Percentiles rank a stretch among this genome's conserved stretches.
Evolutionary conservation across 1,140 invertebrate species (phyloP).

Genomic region (Leptinotarsa undecemlineata): DNA sequence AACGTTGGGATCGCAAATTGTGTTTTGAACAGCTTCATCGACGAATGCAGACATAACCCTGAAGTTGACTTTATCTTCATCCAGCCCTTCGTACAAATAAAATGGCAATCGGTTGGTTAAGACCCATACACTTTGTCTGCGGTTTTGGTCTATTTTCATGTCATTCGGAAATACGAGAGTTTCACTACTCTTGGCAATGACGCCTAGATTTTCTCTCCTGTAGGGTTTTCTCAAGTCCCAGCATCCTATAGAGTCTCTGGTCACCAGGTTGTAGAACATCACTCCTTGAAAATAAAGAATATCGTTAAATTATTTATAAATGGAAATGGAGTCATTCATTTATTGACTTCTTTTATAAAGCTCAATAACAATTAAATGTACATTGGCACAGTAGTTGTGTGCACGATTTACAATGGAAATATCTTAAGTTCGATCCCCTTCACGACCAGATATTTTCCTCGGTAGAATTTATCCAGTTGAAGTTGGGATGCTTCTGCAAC

Average conservation of each 20-base stretch:
- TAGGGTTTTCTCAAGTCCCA: constrained; percentile 78
- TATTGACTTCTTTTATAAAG: no score
- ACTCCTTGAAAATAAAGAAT: constrained; percentile 50
- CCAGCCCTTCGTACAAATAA: constrained; percentile 70
- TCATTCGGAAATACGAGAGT: constrained; percentile 79
- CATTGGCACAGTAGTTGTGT: no score
- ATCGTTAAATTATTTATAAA: no score
- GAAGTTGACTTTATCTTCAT: constrained; percentile 71
- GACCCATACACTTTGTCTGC: constrained; percentile 72
- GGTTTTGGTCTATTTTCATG: constrained; percentile 71
- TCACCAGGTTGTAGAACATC: constrained; percentile 78
- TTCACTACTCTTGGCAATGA: constrained; percentile 63
- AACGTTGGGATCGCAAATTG: constrained; percentile 68
- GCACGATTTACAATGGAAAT: no score
- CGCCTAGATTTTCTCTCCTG: constrained; percentile 63
- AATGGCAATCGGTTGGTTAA: constrained; percentile 74
- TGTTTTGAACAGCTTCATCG: constrained; percentile 64
- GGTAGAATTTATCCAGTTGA: no score
- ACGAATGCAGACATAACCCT: constrained; percentile 68
- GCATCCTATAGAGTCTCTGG: constrained; percentile 73
- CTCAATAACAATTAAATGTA: no score
- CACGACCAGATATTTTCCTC: no score
- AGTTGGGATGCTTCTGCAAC: no score
- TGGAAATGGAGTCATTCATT: no score
- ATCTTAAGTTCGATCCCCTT: no score